A percentile compares a stretch with the other conserved stretches of the same genome.
Conservation (phyloP, 2,113 vertebrate species). For the Cyphomyrus discorhynchus region DNA sequence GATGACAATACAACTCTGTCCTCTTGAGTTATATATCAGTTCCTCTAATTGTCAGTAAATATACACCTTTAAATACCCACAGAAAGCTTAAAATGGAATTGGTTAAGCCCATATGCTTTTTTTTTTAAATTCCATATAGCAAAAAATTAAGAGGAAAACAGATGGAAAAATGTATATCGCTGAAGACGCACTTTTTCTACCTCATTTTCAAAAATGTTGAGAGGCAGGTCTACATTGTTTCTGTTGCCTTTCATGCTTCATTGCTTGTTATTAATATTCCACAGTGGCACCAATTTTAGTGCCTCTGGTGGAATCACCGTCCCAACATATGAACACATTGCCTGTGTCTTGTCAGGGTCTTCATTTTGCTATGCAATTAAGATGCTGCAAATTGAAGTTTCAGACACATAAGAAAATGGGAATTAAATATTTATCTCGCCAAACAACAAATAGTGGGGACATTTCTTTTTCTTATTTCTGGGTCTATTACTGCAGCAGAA, state of each 20-base stretch:
- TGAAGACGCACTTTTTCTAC: slow-evolving; percentile 6
- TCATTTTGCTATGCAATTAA: slow-evolving; percentile 11
- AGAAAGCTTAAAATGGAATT: background rate
- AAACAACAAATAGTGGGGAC: background rate
- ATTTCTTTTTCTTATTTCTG: background rate
- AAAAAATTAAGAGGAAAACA: background rate
- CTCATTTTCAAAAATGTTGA: slow-evolving; percentile 9
- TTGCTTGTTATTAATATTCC: background rate
- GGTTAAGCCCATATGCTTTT: background rate
- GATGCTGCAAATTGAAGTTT: background rate
- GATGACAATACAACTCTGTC: background rate
- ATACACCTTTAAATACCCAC: background rate
- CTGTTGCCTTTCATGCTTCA: background rate
- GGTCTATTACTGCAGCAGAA: background rate
- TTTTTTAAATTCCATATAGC: background rate
- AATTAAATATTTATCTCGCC: background rate
- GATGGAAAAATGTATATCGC: background rate
- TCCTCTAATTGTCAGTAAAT: background rate
- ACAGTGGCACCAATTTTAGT: background rate
- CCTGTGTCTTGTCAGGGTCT: background rate
- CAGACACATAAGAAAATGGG: background rate
- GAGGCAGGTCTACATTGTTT: background rate
- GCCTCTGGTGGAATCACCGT: background rate
- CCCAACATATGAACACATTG: background rate
- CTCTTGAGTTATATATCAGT: background rate